Evolutionary conservation across 1,140 invertebrate genomes (phyloP).

Genomic region (Muscidifurax raptorellus): DNA sequence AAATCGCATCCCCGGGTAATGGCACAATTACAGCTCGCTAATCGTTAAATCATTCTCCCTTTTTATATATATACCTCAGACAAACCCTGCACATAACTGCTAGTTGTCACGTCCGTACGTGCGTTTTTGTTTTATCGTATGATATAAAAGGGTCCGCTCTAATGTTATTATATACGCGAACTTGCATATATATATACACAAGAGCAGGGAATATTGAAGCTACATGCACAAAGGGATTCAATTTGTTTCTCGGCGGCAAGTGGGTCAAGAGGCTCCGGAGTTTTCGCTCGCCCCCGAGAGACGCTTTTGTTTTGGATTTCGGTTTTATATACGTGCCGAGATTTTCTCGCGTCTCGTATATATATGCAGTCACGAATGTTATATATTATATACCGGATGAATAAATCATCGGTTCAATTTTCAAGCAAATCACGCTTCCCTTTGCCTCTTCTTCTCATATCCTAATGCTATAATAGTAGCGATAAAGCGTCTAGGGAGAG

Average conservation of each 20-base stretch:
- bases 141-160: background rate
- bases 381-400: no score
- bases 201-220: background rate
- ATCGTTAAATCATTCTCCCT: slow-evolving; percentile 11
- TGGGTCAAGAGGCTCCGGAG: background rate
- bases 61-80: no score
- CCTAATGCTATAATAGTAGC: no score
- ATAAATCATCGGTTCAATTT: no score
- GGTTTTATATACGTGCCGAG: background rate
- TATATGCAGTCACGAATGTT: no score
- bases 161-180: background rate
- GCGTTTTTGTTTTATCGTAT: background rate
- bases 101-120: no score
- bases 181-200: background rate
- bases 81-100: background rate
- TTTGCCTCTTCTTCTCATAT: no score
- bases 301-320: background rate
- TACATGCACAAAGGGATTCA: background rate
- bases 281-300: background rate
- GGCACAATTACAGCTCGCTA: slow-evolving; percentile 24
- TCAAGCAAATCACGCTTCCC: no score
- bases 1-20: slow-evolving; percentile 2
- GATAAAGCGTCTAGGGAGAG: no score
- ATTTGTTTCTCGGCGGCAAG: background rate
- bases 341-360: background rate